Conservation (phyloP, 2,888 invertebrate species). For the Drosophila putrida region DNA sequence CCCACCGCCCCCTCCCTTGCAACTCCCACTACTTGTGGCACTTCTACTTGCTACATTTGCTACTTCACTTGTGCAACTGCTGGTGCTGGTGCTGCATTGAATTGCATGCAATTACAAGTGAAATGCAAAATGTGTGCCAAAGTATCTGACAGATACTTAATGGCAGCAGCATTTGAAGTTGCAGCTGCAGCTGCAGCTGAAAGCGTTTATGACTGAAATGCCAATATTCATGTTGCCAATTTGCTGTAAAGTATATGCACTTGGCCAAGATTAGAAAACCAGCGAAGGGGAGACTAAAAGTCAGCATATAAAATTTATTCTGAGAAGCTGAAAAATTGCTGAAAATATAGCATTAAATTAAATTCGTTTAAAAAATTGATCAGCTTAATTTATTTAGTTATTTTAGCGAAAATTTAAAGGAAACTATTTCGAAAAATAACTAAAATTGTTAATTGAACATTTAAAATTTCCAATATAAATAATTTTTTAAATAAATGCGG, state of each 20-base stretch:
- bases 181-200: constrained; percentile 23
- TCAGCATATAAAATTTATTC: background rate
- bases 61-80: constrained; percentile 10
- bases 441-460: background rate
- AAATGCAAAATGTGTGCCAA: constrained; percentile 79
- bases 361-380: background rate
- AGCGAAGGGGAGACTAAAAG: background rate
- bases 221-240: constrained; percentile 46
- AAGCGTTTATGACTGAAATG: constrained; percentile 28
- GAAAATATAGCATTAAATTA: background rate
- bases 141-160: constrained; percentile 79
- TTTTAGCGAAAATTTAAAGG: background rate
- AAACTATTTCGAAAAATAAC: background rate
- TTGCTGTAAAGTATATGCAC: constrained; percentile 16
- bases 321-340: background rate
- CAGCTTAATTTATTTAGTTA: background rate
- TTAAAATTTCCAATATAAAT: background rate
- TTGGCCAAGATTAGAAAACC: constrained; percentile 29
- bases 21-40: background rate
- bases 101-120: constrained; percentile 77
- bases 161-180: constrained; percentile 41
- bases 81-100: constrained; percentile 39
- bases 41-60: background rate
- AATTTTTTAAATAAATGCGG: background rate
- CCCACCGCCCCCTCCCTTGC: background rate